Base-by-base conservation (phyloP, 2,888 invertebrate genomes). In the Hirudinaria manillensis region DNA sequence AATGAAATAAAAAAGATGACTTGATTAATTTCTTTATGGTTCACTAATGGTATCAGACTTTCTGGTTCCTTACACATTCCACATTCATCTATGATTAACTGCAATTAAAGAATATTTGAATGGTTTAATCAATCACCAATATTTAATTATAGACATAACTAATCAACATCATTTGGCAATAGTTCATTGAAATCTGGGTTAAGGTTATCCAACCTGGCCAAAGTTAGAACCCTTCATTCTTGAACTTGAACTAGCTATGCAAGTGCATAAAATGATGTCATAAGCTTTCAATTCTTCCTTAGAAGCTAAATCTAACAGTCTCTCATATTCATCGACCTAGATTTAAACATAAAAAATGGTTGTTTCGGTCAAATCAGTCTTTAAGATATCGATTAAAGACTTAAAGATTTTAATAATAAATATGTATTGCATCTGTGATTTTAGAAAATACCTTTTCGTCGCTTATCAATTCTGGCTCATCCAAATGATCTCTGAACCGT, bases 61-160 rank as follows among this genome's bases (percentile, higher is more conserved):
- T 83, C 83, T 21, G 82, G 82, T 75, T 84, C 83, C 21, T 79
- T 80, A 74, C 82, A 82, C 78, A 81, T 79, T 34, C 81, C 81
- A 75, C 81, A 79, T 76, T 83, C 83, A 77, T 84, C 83, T 34
- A 84, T 80, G 38, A 84, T 82, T 36, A 83, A 76, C 83, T 84
- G 80, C 21, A 29, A 21, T 32, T 56, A 51, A 3, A 19, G 32
- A 68, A 16, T 7, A 68, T 68, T 36, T 27, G 29, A 24, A 61
- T 13, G 24, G 24, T 61, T 61, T 7, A 27, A 27, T 21, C n/a
- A 24, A n/a, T 61, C 61, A 29, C 29, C n/a, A 16, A 27, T n/a
- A 61, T 61, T 19, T 24, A 7, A 13, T 7, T 61, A 7, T 13
- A 16, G 24, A 27, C 29, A 61, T 61, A 61, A 27, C n/a, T 61